Conservation (phyloP, 2,797 vertebrate genomes). For the Dallia pectoralis region DNA sequence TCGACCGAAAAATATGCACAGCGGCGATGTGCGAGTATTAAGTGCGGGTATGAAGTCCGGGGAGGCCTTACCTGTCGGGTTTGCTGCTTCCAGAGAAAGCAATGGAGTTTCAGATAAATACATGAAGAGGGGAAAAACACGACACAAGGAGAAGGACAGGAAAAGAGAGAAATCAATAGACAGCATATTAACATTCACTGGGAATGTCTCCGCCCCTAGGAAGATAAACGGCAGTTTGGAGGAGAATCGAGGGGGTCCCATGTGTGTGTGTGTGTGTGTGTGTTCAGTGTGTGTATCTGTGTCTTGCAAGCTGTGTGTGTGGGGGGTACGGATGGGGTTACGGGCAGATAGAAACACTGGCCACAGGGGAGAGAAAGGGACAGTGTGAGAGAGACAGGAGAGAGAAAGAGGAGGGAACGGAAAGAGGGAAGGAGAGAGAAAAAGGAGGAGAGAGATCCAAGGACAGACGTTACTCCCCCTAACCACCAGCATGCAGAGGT, state of each 20-base stretch:
- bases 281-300: constrained; percentile 11
- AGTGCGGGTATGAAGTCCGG: constrained; percentile 51
- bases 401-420: constrained; percentile 55
- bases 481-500: constrained; percentile 59
- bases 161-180: constrained; percentile 75
- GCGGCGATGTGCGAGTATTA: constrained; percentile 54
- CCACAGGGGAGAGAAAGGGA: constrained; percentile 62
- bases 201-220: constrained; percentile 55
- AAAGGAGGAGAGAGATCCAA: constrained; percentile 28
- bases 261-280: constrained; percentile 10
- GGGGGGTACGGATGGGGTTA: constrained; percentile 57
- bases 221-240: constrained; percentile 66
- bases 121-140: constrained; percentile 68
- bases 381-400: constrained; percentile 48
- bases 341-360: constrained; percentile 72
- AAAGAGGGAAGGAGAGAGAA: constrained; percentile 48
- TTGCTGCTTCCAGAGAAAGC: constrained; percentile 89
- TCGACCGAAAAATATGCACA: constrained; percentile 51
- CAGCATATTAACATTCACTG: constrained; percentile 73
- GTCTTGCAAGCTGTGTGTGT: constrained; percentile 10
- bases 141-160: constrained; percentile 67
- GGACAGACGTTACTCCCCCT: constrained; percentile 66
- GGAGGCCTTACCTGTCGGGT: constrained; percentile 93
- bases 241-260: constrained; percentile 45
- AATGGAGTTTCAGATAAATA: constrained; percentile 74